Percentiles rank a stretch among this genome's conserved stretches.
These are phyloP conservation scores for Caenorhabditis sinica DNA, from an alignment of 2,888 invertebrate genomes.

Conservation along the genomic window DNA sequence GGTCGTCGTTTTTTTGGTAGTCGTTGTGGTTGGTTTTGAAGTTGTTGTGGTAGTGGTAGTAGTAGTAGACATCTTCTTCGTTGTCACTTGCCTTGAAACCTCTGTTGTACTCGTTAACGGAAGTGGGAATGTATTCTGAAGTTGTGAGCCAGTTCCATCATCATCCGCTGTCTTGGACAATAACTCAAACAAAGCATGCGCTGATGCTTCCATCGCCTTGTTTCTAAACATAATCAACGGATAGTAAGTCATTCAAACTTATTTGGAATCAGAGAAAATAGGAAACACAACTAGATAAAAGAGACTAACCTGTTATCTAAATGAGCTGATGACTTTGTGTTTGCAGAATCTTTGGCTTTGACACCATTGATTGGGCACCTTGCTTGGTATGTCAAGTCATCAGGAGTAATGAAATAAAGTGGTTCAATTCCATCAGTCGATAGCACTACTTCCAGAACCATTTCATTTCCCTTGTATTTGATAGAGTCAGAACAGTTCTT, in stretches of 20 bases:
- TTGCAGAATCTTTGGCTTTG: conserved; percentile 36
- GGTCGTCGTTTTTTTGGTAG: conserved; percentile 49
- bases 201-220: conserved; percentile 75
- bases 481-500: conserved; percentile 83
- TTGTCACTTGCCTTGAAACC: conserved; percentile 46
- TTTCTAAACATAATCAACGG: conserved; percentile 55
- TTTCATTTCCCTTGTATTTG: conserved; percentile 81
- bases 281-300: neutral
- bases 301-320: conserved; percentile 37
- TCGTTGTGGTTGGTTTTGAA: conserved; percentile 39
- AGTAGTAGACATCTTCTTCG: conserved; percentile 46
- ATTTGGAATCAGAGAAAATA: conserved; percentile 11
- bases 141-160: conserved; percentile 12
- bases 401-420: conserved; percentile 84
- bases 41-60: conserved; percentile 52
- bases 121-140: conserved; percentile 51
- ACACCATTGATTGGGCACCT: conserved; percentile 73
- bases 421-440: conserved; percentile 84
- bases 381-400: conserved; percentile 83
- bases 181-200: conserved; percentile 76
- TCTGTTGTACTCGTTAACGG: conserved; percentile 45
- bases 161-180: conserved; percentile 66
- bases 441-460: conserved; percentile 83
- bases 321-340: conserved; percentile 52
- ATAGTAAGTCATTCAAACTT: conserved; percentile 45